phyloP scores from a whole-genome alignment of 2,113 vertebrate species.

The Girardinichthys multiradiatus region DNA sequence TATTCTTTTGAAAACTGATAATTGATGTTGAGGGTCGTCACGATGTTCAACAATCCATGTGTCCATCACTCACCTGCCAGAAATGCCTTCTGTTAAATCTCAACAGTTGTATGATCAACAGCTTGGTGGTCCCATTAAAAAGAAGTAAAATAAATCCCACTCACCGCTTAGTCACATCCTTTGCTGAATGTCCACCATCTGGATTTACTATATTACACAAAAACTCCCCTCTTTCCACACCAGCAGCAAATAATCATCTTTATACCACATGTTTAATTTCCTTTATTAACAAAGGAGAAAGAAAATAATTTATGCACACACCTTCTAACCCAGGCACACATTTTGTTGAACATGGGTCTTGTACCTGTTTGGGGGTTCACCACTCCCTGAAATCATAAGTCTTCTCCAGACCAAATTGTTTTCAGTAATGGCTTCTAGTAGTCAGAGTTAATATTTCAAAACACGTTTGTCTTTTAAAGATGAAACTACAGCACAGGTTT shows the following conservation, averaged over 20 bases:
- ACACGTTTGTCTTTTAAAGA: background rate
- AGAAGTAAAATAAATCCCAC: background rate
- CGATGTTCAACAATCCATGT: background rate
- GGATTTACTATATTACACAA: background rate
- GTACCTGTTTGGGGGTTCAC: slow-evolving; percentile 33
- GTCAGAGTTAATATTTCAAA: background rate
- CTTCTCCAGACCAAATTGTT: slow-evolving; percentile 30
- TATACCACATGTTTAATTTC: slow-evolving; percentile 7
- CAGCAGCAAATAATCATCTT: slow-evolving; percentile 23
- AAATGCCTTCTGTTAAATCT: slow-evolving; percentile 38
- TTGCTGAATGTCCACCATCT: slow-evolving; percentile 5
- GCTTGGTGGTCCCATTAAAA: background rate
- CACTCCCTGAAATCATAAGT: slow-evolving; percentile 24
- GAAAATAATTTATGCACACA: background rate
- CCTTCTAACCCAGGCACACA: slow-evolving; percentile 23
- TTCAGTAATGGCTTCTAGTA: slow-evolving; percentile 1
- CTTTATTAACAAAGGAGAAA: slow-evolving; percentile 26
- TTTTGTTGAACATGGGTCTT: background rate
- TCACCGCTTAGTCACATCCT: slow-evolving; percentile 11
- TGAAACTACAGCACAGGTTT: background rate
- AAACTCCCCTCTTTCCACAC: background rate
- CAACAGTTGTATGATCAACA: slow-evolving; percentile 22
- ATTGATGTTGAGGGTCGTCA: background rate
- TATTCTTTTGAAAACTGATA: background rate
- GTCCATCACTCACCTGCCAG: slow-evolving; percentile 57